Evolutionary conservation across 2,888 invertebrate genomes (phyloP).

Genomic region (Carabus problematicus): DNA sequence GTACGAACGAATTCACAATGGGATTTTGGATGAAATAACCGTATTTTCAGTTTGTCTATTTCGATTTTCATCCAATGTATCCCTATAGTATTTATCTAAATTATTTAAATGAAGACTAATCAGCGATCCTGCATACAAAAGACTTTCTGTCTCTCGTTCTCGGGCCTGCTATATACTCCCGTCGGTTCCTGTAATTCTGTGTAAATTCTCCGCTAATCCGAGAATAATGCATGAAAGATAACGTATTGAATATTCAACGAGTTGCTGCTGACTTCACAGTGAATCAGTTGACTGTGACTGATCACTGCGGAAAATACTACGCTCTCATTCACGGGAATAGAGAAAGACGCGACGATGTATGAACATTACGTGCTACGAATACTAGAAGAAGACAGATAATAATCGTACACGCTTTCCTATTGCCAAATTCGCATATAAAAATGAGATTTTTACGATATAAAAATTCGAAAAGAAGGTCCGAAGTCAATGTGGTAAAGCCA

Average conservation of each 20-base stretch:
- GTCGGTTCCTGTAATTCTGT: conserved; percentile 26
- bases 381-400: too few relatives aligned
- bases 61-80: too few relatives aligned
- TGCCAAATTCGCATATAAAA: too few relatives aligned
- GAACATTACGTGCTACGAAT: conserved; percentile 4
- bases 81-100: conserved; percentile 1
- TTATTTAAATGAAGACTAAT: conserved; percentile 26
- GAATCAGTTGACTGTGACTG: conserved; percentile 13
- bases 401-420: too few relatives aligned
- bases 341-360: background rate
- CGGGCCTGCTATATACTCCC: too few relatives aligned
- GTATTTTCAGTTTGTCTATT: too few relatives aligned
- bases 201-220: conserved; percentile 32
- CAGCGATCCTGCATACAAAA: background rate
- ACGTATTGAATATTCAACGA: conserved; percentile 39
- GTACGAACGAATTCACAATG: too few relatives aligned
- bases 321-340: background rate
- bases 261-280: conserved; percentile 4
- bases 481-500: too few relatives aligned
- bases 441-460: too few relatives aligned
- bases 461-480: too few relatives aligned
- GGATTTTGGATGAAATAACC: too few relatives aligned
- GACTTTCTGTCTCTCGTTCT: too few relatives aligned
- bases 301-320: conserved; percentile 13
- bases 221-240: conserved; percentile 28